A percentile compares a stretch with the other conserved stretches of the same genome.
These are phyloP conservation scores for Episyrphus balteatus DNA, from an alignment of 1,140 invertebrate genomes.

Conservation along the genomic window DNA sequence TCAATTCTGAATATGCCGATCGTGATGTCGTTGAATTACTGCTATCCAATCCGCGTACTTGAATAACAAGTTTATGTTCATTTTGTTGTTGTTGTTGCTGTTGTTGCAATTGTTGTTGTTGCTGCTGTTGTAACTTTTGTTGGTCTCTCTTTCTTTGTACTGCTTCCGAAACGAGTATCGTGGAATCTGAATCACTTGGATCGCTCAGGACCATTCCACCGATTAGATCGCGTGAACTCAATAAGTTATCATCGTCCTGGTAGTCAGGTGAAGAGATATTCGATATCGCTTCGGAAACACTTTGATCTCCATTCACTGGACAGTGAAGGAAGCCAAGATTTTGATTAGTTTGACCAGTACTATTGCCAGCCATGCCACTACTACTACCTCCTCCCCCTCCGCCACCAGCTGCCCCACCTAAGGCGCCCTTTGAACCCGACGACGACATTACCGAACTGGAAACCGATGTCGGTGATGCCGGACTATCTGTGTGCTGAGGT, in stretches of 20 bases:
- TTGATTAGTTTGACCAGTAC: not conserved
- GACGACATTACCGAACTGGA: constrained; percentile 77
- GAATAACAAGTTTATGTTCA: constrained; percentile 72
- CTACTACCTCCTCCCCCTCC: constrained; percentile 10
- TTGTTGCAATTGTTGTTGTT: constrained; percentile 36
- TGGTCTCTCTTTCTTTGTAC: constrained; percentile 50
- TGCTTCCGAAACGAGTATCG: constrained; percentile 63
- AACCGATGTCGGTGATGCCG: constrained; percentile 69
- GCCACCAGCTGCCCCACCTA: constrained; percentile 18
- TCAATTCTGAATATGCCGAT: constrained; percentile 37
- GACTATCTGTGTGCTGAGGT: constrained; percentile 44
- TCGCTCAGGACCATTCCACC: constrained; percentile 72
- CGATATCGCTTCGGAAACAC: constrained; percentile 68
- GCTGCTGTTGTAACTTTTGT: constrained; percentile 28
- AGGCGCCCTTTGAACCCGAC: constrained; percentile 44
- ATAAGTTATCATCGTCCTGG: constrained; percentile 53
- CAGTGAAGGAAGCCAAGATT: not conserved
- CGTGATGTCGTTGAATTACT: constrained; percentile 39
- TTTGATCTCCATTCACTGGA: constrained; percentile 44
- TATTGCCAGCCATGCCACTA: constrained; percentile 15
- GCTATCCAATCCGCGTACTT: constrained; percentile 53
- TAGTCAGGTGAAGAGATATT: constrained; percentile 81
- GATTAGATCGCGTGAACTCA: constrained; percentile 38
- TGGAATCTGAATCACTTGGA: constrained; percentile 74
- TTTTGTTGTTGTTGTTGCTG: constrained; percentile 31